Base-by-base conservation (phyloP, 2,888 invertebrate genomes). In the Tryphoninae sp. region DNA sequence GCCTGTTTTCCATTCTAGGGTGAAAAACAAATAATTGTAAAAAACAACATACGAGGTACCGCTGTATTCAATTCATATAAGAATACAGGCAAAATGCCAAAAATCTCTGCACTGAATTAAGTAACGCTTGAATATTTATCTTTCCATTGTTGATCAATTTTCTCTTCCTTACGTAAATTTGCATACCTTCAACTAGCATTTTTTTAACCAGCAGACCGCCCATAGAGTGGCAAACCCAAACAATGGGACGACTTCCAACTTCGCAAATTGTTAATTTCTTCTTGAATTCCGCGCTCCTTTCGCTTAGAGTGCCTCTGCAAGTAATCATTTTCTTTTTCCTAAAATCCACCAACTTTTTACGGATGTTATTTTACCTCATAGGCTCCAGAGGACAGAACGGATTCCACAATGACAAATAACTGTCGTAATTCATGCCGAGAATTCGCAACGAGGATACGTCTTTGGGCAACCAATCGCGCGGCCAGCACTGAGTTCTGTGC, bases 181-280 rank as follows among this genome's bases (percentile, higher is more conserved):
- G 4, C 9, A 23, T 59, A 94, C 94, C 94, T 91, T 96, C 94
- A 45, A 95, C 93, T 7, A 98, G 93, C 87, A 98, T 95, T 89
- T 96, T 94, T 92, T 98, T 98, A 0, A 97, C 96, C 62, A 98
- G 94, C 13, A 98, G 93, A 11, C 98, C 99, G 81, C 99, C 99
- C 98, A 98, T 98, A 1, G 98, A 98, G 93, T 99, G 99, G 0
- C 97, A 96, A 22, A 98, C 94, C 97, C 98, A 99, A 45, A 98
- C 94, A 40, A 98, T 94, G 0, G 98, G 97, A 78, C 96, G 93
- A 81, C 94, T 92, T 0, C 98, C 98, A 9, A 99, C 94, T 69
- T 96, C 96, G 23, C 97, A 96, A 86, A 93, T 93, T 69, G 94
- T 89, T 72, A 98, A 93, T 83, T 95, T 95, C 22, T 94, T 93